Percentiles rank a stretch among this genome's conserved stretches.
Conservation (phyloP, 1,140 invertebrate species). For the Matsumurasca onukii region DNA sequence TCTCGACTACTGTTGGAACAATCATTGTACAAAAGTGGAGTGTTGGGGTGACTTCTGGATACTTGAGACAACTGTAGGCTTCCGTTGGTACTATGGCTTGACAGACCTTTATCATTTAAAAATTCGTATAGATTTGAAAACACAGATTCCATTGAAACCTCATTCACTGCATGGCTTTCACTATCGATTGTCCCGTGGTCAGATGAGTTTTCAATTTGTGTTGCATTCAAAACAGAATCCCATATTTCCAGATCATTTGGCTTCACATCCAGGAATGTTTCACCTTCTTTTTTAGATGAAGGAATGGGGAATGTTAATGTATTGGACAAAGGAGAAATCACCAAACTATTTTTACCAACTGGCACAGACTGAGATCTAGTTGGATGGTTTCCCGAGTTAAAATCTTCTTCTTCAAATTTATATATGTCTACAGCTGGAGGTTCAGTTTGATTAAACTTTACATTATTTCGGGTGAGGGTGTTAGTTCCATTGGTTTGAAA, state of each 20-base stretch:
- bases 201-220: background rate
- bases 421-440: conserved; percentile 9
- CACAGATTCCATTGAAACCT: conserved; percentile 9
- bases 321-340: conserved; percentile 6
- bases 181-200: background rate
- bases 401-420: too few relatives aligned
- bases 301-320: conserved; percentile 12
- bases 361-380: conserved; percentile 22
- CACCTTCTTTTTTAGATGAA: background rate
- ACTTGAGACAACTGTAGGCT: background rate
- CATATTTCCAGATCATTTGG: conserved; percentile 2
- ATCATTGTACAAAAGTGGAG: conserved; percentile 7
- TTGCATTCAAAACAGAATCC: conserved; percentile 12
- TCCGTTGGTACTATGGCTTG: background rate
- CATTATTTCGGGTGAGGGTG: background rate
- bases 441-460: background rate
- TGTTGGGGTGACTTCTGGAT: conserved; percentile 25
- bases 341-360: background rate
- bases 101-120: background rate
- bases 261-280: background rate
- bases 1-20: conserved; percentile 17
- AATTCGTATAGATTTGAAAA: conserved; percentile 21
- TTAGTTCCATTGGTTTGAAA: background rate
- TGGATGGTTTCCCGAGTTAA: background rate
- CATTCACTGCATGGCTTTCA: background rate